Evolutionary conservation across 2,113 vertebrate genomes (phyloP), one percentile per base, ranked within the genome.

Genomic region (Microcebus jonahi): DNA sequence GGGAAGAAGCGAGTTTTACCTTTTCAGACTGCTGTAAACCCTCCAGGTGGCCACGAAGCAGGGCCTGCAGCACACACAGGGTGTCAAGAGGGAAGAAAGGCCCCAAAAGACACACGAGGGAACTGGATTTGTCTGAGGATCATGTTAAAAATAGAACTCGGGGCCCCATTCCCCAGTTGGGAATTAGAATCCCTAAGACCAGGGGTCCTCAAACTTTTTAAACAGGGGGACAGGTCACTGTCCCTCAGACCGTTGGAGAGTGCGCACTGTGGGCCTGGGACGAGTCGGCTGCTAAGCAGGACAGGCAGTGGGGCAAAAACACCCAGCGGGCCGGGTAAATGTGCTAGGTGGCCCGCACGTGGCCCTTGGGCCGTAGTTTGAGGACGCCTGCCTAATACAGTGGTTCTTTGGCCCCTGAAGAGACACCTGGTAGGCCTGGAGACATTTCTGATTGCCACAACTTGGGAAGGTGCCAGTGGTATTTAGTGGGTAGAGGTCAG

Each of bases 51-150:
- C 68, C 9, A 5, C n/a, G 29, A 87, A 53, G 59, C 48, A 61
- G 59, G 34, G 45, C 14, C 53, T 77, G 31, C 45, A 20, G 80
- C 55, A 27, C 14, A 23, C 0, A 1, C 1, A 45, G 14, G 4
- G 8, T 11, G 4, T 8, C 42, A 39, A 75, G 73, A 96, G 20
- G 53, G 53, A 92, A 81, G 63, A 39, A 61, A 61, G 21, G 8
- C 21, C 42, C 8, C 3, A 0, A 0, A 34, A 11, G 70, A 21
- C 39, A 68, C 13, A 31, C 1, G 25, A 3, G 55, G 21, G 18
- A 67, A 39, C 8, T 21, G 13, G 55, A 77, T 36, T 85, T 76
- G 25, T 9, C 20, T 2, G 29, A 61, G 81, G 57, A 48, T 3
- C 11, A 45, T 34, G 6, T 36, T 50, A 42, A 61, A 82, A 59